Percentiles rank a stretch among this genome's conserved stretches.
Conservation (phyloP, 1,140 invertebrate genomes). For the Calliphora vicina region DNA sequence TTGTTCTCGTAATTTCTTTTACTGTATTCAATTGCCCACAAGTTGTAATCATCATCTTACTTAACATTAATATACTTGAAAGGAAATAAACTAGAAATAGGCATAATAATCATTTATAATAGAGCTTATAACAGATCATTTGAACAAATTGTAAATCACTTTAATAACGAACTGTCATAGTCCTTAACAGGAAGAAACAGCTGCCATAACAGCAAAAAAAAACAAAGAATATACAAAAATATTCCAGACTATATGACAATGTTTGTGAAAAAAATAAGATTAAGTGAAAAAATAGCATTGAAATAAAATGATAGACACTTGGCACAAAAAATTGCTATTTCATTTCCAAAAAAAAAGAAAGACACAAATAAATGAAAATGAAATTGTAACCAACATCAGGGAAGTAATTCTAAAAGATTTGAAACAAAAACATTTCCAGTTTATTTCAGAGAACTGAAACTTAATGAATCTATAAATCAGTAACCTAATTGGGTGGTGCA, state of each 20-base stretch:
- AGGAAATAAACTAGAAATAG: neutral
- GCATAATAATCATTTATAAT: neutral
- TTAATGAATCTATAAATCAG: too few relatives aligned
- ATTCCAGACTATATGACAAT: neutral
- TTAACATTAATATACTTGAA: neutral
- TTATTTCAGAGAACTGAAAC: too few relatives aligned
- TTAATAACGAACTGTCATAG: conserved; percentile 14
- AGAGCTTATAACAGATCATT: conserved; percentile 18
- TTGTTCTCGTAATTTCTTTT: neutral
- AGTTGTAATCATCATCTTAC: neutral
- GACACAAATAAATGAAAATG: neutral
- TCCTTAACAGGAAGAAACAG: neutral
- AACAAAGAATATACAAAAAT: neutral
- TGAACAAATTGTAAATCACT: conserved; percentile 27
- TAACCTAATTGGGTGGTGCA: too few relatives aligned
- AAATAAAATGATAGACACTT: conserved; percentile 11
- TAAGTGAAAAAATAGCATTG: neutral
- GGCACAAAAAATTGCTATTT: neutral
- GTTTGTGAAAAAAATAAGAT: neutral
- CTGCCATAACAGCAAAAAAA: neutral
- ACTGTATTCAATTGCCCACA: neutral
- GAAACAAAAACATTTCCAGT: too few relatives aligned
- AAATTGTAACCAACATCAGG: neutral
- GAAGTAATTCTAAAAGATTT: neutral
- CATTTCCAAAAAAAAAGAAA: neutral